Evolutionary conservation across 2,888 invertebrate genomes (phyloP).

Genomic region (Dryobota labecula): DNA sequence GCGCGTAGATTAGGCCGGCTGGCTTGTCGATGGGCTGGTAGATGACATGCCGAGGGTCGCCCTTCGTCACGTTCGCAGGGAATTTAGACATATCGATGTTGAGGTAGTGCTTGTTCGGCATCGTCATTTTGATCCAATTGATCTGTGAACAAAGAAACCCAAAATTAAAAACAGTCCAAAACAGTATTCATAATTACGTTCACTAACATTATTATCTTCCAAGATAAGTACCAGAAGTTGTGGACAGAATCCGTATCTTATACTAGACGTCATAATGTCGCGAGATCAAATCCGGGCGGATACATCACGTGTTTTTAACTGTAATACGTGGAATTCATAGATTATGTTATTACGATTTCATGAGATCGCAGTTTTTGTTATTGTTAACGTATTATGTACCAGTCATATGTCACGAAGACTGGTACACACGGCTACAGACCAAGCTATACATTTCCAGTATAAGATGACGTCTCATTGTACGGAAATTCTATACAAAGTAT

Average conservation of each 20-base stretch:
- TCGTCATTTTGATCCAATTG: conserved; percentile 93
- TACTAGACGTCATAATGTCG: conserved; percentile 25
- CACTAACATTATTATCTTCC: conserved; percentile 1
- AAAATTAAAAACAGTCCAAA: background rate
- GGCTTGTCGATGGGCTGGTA: conserved; percentile 95
- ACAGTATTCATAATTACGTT: background rate
- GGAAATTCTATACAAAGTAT: too few species aligned
- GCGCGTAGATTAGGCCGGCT: conserved; percentile 94
- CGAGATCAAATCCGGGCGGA: conserved; percentile 34
- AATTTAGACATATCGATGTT: conserved; percentile 94
- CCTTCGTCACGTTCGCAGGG: conserved; percentile 91
- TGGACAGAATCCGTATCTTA: conserved; percentile 6
- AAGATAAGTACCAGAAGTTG: background rate
- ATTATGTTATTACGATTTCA: conserved; percentile 23
- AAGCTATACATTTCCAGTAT: too few species aligned
- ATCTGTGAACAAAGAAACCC: conserved; percentile 86
- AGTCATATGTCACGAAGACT: background rate
- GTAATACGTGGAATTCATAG: conserved; percentile 3
- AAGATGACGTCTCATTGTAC: too few species aligned
- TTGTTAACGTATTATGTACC: conserved; percentile 1
- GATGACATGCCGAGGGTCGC: conserved; percentile 92
- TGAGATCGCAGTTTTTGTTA: conserved; percentile 6
- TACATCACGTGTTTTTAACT: conserved; percentile 22
- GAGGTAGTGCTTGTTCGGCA: conserved; percentile 96
- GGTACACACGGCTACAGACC: too few species aligned